phyloP scores from a whole-genome alignment of 1,140 invertebrate species.

The Bombus huntii region DNA sequence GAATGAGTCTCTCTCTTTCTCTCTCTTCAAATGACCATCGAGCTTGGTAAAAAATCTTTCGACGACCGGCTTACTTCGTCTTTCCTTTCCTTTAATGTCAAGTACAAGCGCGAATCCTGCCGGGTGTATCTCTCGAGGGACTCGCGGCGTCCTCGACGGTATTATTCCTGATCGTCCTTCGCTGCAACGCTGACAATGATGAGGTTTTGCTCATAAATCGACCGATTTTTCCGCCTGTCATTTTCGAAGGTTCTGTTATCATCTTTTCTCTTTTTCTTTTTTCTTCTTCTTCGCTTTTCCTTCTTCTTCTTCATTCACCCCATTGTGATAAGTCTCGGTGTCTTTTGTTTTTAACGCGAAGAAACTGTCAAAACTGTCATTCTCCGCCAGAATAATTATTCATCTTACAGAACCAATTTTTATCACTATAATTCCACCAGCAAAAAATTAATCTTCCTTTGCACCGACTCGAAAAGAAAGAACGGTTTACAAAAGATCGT shows the following conservation, averaged over 20 bases:
- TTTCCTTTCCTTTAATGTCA: slow-evolving; percentile 54
- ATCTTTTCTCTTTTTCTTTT: neutral
- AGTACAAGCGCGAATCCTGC: slow-evolving; percentile 54
- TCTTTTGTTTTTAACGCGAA: too few relatives aligned
- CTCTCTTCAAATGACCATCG: slow-evolving; percentile 44
- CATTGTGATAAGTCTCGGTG: too few relatives aligned
- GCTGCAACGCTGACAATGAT: slow-evolving; percentile 44
- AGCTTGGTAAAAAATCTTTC: slow-evolving; percentile 40
- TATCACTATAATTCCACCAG: neutral
- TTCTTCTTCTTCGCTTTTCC: too few relatives aligned
- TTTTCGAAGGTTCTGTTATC: too few relatives aligned
- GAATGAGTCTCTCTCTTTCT: neutral
- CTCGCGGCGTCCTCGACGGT: slow-evolving; percentile 45
- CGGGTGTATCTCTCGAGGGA: slow-evolving; percentile 41
- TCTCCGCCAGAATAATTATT: too few relatives aligned
- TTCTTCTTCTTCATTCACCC: too few relatives aligned
- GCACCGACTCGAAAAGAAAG: neutral
- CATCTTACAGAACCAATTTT: neutral
- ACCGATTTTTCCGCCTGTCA: neutral
- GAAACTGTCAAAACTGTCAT: too few relatives aligned
- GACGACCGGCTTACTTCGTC: slow-evolving; percentile 6
- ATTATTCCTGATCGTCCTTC: slow-evolving; percentile 65
- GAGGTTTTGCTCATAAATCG: slow-evolving; percentile 17
- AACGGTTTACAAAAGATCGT: neutral
- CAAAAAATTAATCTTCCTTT: neutral